Conservation (phyloP, 1,140 invertebrate species). For the Atta cephalotes region DNA sequence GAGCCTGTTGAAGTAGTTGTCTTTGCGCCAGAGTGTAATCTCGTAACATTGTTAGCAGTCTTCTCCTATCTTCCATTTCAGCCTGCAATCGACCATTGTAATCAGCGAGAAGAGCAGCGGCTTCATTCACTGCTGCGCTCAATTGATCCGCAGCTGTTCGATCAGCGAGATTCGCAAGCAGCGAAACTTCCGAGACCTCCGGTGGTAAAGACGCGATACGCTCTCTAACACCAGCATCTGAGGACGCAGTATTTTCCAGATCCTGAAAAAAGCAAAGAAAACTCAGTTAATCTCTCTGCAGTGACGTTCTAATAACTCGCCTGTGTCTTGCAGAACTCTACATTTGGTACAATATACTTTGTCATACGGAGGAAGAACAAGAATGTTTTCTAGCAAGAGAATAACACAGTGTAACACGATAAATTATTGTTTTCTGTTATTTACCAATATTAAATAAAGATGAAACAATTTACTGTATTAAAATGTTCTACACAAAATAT, state of each 20-base stretch:
- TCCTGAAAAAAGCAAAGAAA: conserved; percentile 88
- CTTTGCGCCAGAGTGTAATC: conserved; percentile 95
- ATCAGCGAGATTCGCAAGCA: conserved; percentile 93
- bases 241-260: conserved; percentile 97
- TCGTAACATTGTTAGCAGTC: conserved; percentile 93
- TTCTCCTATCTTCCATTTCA: conserved; percentile 95
- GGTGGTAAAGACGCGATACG: conserved; percentile 97
- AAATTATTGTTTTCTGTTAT: no score
- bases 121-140: conserved; percentile 93
- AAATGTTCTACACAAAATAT: no score
- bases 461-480: no score
- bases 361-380: background rate
- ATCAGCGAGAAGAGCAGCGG: conserved; percentile 93
- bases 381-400: no score
- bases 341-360: background rate
- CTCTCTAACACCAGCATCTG: conserved; percentile 96
- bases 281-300: conserved; percentile 46
- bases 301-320: conserved; percentile 11
- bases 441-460: no score
- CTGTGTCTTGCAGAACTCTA: background rate
- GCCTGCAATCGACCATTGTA: conserved; percentile 95
- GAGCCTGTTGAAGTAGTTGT: conserved; percentile 93
- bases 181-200: conserved; percentile 96
- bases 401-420: no score
- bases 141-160: conserved; percentile 91